Conservation (phyloP, 2,888 invertebrate species). For the Mythimna lalbum region DNA sequence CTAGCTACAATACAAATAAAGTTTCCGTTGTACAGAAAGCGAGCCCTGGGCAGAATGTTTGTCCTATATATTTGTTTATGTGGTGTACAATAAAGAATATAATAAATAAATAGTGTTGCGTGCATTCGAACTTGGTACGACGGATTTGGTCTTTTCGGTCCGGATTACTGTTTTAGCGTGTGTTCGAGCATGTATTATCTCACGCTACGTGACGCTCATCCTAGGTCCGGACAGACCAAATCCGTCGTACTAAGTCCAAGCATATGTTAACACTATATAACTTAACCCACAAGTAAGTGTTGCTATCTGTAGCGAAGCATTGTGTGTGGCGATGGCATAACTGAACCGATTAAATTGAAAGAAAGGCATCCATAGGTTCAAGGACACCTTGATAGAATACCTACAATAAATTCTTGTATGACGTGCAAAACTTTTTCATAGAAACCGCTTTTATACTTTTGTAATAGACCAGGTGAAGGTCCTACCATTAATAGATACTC, state of each 20-base stretch:
- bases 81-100: too few relatives aligned
- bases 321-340: neutral
- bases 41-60: neutral
- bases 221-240: too few relatives aligned
- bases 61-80: too few relatives aligned
- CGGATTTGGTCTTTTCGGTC: too few relatives aligned
- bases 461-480: neutral
- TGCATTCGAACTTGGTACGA: too few relatives aligned
- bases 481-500: too few relatives aligned
- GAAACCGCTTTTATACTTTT: neutral
- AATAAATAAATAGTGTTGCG: too few relatives aligned
- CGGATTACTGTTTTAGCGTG: too few relatives aligned
- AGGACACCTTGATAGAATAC: constrained; percentile 7
- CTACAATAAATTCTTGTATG: constrained; percentile 3
- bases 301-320: neutral
- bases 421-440: constrained; percentile 21
- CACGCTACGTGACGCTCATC: too few relatives aligned
- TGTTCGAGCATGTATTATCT: too few relatives aligned
- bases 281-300: neutral
- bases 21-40: neutral
- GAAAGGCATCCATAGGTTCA: constrained; percentile 10
- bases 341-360: constrained; percentile 12
- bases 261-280: neutral
- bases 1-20: neutral
- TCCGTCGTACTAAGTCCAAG: too few relatives aligned